Evolutionary conservation across 2,113 vertebrate genomes (phyloP).

Genomic region (Scortum barcoo): DNA sequence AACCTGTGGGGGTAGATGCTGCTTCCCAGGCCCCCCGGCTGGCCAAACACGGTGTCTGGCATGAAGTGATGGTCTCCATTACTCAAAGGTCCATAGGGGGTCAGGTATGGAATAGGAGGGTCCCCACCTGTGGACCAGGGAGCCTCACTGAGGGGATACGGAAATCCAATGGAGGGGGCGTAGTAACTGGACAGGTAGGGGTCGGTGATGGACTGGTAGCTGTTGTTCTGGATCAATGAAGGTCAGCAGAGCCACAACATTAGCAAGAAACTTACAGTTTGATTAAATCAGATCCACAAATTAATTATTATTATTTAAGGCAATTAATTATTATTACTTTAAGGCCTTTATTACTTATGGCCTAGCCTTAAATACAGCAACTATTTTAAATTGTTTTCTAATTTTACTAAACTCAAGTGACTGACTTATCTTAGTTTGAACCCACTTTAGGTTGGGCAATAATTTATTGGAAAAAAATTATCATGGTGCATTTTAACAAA

Average conservation of each 20-base stretch:
- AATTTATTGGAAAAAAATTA: not conserved
- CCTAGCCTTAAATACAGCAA: not conserved
- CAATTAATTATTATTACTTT: too few species aligned
- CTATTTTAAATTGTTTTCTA: not conserved
- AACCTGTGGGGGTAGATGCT: slow-evolving; percentile 95
- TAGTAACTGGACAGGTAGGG: slow-evolving; percentile 97
- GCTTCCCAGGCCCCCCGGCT: slow-evolving; percentile 93
- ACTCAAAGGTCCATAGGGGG: slow-evolving; percentile 94
- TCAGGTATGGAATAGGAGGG: slow-evolving; percentile 95
- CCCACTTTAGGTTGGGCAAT: not conserved
- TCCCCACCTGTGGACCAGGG: slow-evolving; percentile 97
- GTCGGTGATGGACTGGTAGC: slow-evolving; percentile 97
- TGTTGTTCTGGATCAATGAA: slow-evolving; percentile 89
- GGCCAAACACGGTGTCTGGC: slow-evolving; percentile 96
- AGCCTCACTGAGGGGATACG: slow-evolving; percentile 95
- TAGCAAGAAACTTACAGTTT: slow-evolving; percentile 33
- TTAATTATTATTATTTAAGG: too few species aligned
- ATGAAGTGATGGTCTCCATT: slow-evolving; percentile 97
- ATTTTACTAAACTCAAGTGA: not conserved
- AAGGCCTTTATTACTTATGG: too few species aligned
- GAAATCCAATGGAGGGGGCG: slow-evolving; percentile 95
- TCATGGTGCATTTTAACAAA: not conserved
- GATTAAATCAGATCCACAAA: not conserved
- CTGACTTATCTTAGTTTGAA: not conserved
- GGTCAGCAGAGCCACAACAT: slow-evolving; percentile 47